Base-by-base conservation (phyloP, 2,888 invertebrate species). In the Lottia gigantea region DNA sequence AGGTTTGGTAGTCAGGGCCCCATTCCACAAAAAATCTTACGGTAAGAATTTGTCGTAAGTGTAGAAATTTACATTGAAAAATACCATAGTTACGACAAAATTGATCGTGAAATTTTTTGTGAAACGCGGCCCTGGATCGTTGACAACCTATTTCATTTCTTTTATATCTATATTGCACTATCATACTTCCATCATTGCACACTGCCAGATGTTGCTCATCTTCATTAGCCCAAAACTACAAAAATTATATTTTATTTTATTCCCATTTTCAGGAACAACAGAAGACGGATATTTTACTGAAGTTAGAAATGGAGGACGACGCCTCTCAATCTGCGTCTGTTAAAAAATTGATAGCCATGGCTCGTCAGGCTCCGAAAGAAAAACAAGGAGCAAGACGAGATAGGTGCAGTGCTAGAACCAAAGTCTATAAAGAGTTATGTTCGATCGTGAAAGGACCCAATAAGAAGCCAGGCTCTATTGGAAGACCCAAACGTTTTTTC, bases 401-500 rank as follows among this genome's bases (percentile, higher is more conserved):
- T 16, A 8, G 19, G 7, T 23, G 12, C 7, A 55, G 23, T 11
- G 23, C 19, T 3, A 55, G 55, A 23, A 11, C 11, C 14, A 8
- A 23, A 23, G 23, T 23, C 14, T 23, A 23, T 23, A 19, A 23
- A 2, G 55, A 55, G 19, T 14, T 55, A 55, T 23, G 55, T 0
- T 23, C 11, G 23, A 55, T 23, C 19, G 23, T 55, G 8, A 12
- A 12, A 23, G 55, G 55, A 19, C 23, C 55, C 47, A 12, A 61
- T 46, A 61, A 68, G 47, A 47, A 68, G n/a, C 70, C 65, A 15
- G 16, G 23, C 47, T 68, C 66, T 40, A 66, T 63, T 14, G 73
- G 73, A 2, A 62, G 73, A n/a, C 71, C 73, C n/a, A 66, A 68
- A 15, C 65, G 62, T 45, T 73, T 66, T 46, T 73, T 71, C 64